Conservation (phyloP, 2,888 invertebrate species). For the Amblyteles armatorius region DNA sequence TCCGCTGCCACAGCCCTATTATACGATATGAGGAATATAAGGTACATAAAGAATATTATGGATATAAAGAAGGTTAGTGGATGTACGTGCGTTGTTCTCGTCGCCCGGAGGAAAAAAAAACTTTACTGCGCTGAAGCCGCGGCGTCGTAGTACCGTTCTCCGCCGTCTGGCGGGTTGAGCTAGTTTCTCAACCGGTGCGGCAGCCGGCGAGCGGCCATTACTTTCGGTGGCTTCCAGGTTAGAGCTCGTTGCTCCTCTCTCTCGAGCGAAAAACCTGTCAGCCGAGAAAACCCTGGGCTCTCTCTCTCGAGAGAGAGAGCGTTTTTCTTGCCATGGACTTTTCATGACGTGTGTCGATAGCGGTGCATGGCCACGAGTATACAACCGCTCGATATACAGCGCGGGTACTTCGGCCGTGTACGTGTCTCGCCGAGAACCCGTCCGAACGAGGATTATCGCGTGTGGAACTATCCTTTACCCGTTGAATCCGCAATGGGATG, state of each 20-base stretch:
- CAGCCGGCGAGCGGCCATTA: background rate
- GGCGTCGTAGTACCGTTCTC: background rate
- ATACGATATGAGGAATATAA: slow-evolving; percentile 20
- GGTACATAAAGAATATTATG: slow-evolving; percentile 34
- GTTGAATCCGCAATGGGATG: slow-evolving; percentile 24
- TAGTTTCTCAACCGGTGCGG: background rate
- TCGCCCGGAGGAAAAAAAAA: slow-evolving; percentile 18
- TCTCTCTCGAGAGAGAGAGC: background rate
- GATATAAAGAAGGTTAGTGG: slow-evolving; percentile 42
- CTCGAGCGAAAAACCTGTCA: background rate
- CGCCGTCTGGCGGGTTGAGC: background rate
- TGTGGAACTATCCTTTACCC: slow-evolving; percentile 11
- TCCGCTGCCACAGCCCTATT: background rate
- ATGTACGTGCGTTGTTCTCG: slow-evolving; percentile 38
- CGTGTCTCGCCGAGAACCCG: background rate
- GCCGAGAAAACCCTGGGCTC: background rate
- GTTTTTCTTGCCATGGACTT: background rate
- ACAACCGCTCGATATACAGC: background rate
- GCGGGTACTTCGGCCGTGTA: background rate
- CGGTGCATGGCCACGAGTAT: background rate
- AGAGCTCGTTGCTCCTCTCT: background rate
- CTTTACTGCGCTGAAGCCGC: slow-evolving; percentile 22
- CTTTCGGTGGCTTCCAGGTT: slow-evolving; percentile 2
- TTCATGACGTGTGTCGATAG: slow-evolving; percentile 12
- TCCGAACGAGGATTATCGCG: background rate